Evolutionary conservation across 1,140 invertebrate species (phyloP).

Genomic region (Cepaea nemoralis): DNA sequence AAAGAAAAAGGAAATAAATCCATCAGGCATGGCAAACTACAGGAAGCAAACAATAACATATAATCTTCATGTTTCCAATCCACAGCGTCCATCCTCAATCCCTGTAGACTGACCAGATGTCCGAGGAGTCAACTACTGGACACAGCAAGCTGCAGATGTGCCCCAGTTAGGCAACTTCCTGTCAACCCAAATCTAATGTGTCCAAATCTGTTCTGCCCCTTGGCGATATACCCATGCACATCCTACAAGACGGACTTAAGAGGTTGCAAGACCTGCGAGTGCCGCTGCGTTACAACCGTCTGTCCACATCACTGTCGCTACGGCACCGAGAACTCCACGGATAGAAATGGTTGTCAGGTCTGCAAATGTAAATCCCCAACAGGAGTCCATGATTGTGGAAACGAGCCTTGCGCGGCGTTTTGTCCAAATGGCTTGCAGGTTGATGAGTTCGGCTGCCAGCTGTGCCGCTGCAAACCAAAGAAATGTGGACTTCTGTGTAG

Average conservation of each 20-base stretch:
- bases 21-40: no score
- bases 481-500: background rate
- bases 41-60: no score
- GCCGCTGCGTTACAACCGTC: background rate
- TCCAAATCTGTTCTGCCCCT: background rate
- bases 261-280: background rate
- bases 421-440: background rate
- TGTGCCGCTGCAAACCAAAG: constrained; percentile 13
- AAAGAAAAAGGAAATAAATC: no score
- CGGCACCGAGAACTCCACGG: background rate
- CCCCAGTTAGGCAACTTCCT: background rate
- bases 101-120: background rate
- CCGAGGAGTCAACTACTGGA: background rate
- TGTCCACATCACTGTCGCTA: background rate
- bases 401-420: background rate
- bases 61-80: no score
- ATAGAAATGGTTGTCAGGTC: background rate
- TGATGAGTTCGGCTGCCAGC: background rate
- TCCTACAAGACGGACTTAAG: background rate
- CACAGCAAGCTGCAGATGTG: background rate
- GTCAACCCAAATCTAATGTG: background rate
- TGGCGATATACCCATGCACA: background rate
- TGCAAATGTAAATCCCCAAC: background rate
- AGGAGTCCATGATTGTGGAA: background rate
- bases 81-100: background rate